Conservation (phyloP, 2,113 vertebrate genomes). For the Rhabdornis inornatus region DNA sequence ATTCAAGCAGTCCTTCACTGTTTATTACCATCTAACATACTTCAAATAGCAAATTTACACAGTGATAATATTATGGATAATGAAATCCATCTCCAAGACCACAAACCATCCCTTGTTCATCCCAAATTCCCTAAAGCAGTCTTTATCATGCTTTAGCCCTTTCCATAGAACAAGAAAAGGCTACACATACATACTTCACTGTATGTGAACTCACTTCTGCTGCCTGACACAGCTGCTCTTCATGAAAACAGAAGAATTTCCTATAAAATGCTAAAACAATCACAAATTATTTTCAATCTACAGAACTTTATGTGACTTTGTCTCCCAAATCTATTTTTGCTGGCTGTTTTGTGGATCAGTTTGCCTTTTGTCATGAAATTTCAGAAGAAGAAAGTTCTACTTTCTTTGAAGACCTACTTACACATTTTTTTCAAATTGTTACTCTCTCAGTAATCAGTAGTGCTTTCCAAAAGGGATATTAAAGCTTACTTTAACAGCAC, state of each 20-base stretch:
- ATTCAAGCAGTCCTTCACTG: neutral
- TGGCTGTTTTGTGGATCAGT: neutral
- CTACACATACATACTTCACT: neutral
- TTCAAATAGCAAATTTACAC: neutral
- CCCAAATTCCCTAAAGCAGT: neutral
- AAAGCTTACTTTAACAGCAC: neutral
- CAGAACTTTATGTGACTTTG: neutral
- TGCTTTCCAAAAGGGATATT: neutral
- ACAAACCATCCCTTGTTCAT: neutral
- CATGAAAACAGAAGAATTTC: neutral
- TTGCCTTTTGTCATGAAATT: neutral
- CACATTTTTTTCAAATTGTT: neutral
- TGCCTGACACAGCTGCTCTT: neutral
- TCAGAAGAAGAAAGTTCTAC: neutral
- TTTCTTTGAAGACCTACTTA: neutral
- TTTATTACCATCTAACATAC: neutral
- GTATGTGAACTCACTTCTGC: neutral
- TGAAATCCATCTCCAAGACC: neutral
- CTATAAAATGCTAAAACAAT: neutral
- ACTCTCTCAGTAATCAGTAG: neutral
- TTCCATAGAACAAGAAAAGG: neutral
- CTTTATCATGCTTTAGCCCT: neutral
- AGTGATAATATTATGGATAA: neutral
- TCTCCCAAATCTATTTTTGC: neutral
- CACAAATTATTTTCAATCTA: neutral